Conservation (phyloP, 2,888 invertebrate species). For the Actias luna region DNA sequence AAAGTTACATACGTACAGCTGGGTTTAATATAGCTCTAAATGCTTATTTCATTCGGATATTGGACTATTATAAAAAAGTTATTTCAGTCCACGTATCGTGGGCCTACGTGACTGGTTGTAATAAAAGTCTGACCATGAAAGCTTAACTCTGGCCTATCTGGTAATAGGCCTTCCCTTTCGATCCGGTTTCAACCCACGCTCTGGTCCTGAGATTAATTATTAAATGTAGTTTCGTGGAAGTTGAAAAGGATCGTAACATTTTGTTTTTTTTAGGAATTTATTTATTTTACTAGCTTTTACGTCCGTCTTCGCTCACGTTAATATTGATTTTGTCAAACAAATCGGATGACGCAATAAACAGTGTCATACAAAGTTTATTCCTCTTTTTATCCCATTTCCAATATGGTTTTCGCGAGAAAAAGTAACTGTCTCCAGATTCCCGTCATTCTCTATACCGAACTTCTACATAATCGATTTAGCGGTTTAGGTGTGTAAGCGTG, state of each 20-base stretch:
- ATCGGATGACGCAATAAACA: too few relatives aligned
- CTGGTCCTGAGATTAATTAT: background rate
- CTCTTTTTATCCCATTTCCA: too few relatives aligned
- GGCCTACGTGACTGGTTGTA: slow-evolving; percentile 13
- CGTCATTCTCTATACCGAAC: too few relatives aligned
- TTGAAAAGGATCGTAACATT: background rate
- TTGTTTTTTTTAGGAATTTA: background rate
- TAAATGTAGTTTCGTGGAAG: background rate
- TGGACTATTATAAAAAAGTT: slow-evolving; percentile 13
- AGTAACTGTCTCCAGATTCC: too few relatives aligned
- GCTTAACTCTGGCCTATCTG: slow-evolving; percentile 10
- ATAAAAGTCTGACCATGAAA: slow-evolving; percentile 15
- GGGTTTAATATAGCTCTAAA: background rate
- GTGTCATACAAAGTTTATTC: too few relatives aligned
- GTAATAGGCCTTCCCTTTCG: slow-evolving; percentile 1
- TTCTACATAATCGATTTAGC: too few relatives aligned
- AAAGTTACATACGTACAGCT: background rate
- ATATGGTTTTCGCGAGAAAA: too few relatives aligned
- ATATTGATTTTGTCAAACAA: too few relatives aligned
- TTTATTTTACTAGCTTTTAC: too few relatives aligned
- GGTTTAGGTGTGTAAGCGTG: too few relatives aligned
- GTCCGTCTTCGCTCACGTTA: too few relatives aligned
- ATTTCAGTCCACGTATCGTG: slow-evolving; percentile 15
- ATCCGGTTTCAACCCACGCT: background rate
- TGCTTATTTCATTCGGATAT: slow-evolving; percentile 16